Conservation (phyloP, 1,140 invertebrate species). For the Drosophila equinoxialis region DNA sequence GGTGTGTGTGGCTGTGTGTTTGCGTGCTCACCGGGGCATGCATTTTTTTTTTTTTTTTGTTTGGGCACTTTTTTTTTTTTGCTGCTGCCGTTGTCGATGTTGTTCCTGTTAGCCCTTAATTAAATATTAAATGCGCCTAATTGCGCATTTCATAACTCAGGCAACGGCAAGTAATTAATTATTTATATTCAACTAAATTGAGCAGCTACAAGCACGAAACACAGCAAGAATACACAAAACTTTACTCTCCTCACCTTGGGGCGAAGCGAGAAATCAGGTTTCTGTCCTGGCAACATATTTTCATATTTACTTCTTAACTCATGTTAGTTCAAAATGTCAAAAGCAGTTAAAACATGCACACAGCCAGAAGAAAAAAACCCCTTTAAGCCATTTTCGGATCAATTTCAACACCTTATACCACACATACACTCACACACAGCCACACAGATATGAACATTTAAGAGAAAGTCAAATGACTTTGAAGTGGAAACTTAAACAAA, state of each 20-base stretch:
- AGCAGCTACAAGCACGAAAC: constrained; percentile 60
- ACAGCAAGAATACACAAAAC: constrained; percentile 40
- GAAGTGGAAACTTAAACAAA: constrained; percentile 8
- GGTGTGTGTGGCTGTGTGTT: constrained; percentile 35
- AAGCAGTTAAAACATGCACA: constrained; percentile 33
- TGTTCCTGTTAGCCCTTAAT: constrained; percentile 70
- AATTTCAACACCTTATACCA: constrained; percentile 29
- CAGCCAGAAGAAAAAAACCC: background rate
- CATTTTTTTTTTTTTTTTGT: constrained; percentile 34
- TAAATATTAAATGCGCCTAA: constrained; percentile 79
- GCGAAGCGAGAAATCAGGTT: background rate
- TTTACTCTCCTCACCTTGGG: constrained; percentile 14
- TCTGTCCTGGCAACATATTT: background rate
- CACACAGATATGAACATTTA: background rate
- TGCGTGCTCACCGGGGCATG: constrained; percentile 50
- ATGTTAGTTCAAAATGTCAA: constrained; percentile 50
- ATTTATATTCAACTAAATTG: constrained; percentile 79
- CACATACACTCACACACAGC: background rate
- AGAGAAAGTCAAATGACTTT: background rate
- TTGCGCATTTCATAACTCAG: constrained; percentile 80
- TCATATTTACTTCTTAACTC: constrained; percentile 2
- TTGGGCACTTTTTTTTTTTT: background rate
- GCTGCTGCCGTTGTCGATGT: constrained; percentile 14
- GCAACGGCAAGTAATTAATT: constrained; percentile 77
- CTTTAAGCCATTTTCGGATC: constrained; percentile 15